Evolutionary conservation across 23 tunicate genomes (phyloP).

Genomic region (Halocynthia aurantium): DNA sequence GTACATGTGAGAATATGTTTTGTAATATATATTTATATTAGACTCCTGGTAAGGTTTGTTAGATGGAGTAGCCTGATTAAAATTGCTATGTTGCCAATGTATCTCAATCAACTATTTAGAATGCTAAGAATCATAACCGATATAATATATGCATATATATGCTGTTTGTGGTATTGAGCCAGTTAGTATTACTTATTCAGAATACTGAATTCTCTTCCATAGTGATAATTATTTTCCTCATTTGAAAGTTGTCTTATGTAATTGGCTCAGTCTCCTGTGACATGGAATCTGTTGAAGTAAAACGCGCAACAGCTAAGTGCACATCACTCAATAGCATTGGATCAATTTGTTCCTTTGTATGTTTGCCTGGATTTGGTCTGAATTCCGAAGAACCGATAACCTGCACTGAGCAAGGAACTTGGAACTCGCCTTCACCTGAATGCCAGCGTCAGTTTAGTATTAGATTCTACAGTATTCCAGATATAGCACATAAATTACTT

Average conservation of each 20-base stretch:
- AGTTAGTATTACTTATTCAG: no score
- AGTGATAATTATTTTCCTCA: neutral
- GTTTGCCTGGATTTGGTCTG: conserved; percentile 13
- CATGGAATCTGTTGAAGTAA: neutral
- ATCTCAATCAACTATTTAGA: no score
- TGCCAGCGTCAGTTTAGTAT: neutral
- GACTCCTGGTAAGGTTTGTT: no score
- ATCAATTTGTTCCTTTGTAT: neutral
- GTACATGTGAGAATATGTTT: conserved; percentile 1
- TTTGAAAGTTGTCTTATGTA: neutral
- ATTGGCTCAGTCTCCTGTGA: neutral
- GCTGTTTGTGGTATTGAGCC: no score
- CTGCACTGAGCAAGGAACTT: conserved; percentile 6
- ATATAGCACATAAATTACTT: no score
- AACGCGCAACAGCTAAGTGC: conserved; percentile 6
- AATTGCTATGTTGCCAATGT: no score
- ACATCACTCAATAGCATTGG: conserved; percentile 6
- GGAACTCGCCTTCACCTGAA: conserved; percentile 5
- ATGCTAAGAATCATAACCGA: no score
- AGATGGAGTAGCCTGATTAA: no score
- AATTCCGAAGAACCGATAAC: neutral
- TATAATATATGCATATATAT: no score
- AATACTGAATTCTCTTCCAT: neutral
- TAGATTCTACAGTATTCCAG: no score
- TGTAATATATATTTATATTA: no score